Base-by-base conservation (phyloP, 2,113 vertebrate genomes). In the Dicentrarchus labrax region DNA sequence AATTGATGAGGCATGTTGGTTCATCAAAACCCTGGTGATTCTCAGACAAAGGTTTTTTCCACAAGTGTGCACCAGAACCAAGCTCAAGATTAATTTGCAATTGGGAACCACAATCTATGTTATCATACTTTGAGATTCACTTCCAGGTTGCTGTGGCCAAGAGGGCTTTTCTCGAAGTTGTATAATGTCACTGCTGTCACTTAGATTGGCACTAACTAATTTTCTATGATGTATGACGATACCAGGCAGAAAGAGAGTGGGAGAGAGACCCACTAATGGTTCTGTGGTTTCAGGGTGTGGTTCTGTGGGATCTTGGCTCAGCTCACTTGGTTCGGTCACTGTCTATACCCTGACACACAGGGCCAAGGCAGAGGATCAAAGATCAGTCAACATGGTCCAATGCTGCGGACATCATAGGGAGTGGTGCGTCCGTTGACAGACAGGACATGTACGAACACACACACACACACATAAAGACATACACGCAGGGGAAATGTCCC, bases 251-350 rank as follows among this genome's bases (percentile, higher is more conserved):
- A 48, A 47, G 21, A 60, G 68, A 88, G 76, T 65, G 50, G 68
- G 56, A 78, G 62, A 39, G 8, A 59, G 74, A 75, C 48, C 70
- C 36, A 41, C 24, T 75, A 30, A 80, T 71, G 62, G 50, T 72
- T 83, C 50, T 79, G 77, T 61, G 77, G 80, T 88, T 89, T 67
- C 56, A 66, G 90, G 91, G 90, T 83, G 89, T 47, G 82, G 84
- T 64, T 88, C n/a, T 61, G 39, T 76, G 43, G 78, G 87, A 80
- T 83, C 47, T 87, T 91, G 83, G 87, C 84, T 67, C 50, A 2
- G 50, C 16, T 53, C 19, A 45, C 15, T 59, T 81, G 84, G 85
- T 89, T 83, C 15, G 69, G 60, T 92, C 85, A 72, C 79, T 82
- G 82, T 90, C 78, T 72, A n/a, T 87, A 72, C 66, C 66, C 73